phyloP scores from a whole-genome alignment of 1,140 invertebrate genomes.

The Battus philenor region DNA sequence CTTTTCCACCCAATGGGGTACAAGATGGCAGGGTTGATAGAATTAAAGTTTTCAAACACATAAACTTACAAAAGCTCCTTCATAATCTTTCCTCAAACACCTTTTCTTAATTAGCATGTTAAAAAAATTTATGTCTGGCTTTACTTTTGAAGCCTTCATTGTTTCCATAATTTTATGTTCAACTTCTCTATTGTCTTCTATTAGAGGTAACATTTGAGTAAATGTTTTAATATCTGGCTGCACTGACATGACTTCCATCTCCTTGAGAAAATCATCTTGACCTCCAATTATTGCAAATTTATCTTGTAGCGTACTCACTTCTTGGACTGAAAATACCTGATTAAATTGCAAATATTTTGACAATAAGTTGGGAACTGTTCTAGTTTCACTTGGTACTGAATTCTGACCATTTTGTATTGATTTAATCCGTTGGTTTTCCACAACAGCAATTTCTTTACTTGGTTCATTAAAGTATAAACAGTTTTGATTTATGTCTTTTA shows the following conservation, averaged over 20 bases:
- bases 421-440: slow-evolving; percentile 13
- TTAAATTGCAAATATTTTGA: slow-evolving; percentile 75
- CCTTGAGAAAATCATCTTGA: slow-evolving; percentile 81
- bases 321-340: slow-evolving; percentile 75
- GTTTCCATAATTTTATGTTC: slow-evolving; percentile 81
- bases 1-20: no score
- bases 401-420: no score
- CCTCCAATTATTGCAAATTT: slow-evolving; percentile 90
- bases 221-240: slow-evolving; percentile 87
- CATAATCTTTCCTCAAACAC: slow-evolving; percentile 80
- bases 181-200: slow-evolving; percentile 79
- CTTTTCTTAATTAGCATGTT: slow-evolving; percentile 91
- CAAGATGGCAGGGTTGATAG: no score
- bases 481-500: neutral
- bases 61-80: slow-evolving; percentile 80
- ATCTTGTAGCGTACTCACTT: slow-evolving; percentile 78
- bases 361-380: slow-evolving; percentile 77
- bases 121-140: slow-evolving; percentile 87
- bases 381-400: slow-evolving; percentile 16
- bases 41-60: no score
- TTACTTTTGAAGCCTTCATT: slow-evolving; percentile 78
- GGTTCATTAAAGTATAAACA: no score
- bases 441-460: slow-evolving; percentile 18
- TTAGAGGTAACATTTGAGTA: slow-evolving; percentile 83
- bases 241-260: slow-evolving; percentile 82